A percentile compares a stretch with the other conserved stretches of the same genome.
These are phyloP conservation scores for Anolis sagrei DNA, from an alignment of 2,113 vertebrate species.

Conservation along the genomic window DNA sequence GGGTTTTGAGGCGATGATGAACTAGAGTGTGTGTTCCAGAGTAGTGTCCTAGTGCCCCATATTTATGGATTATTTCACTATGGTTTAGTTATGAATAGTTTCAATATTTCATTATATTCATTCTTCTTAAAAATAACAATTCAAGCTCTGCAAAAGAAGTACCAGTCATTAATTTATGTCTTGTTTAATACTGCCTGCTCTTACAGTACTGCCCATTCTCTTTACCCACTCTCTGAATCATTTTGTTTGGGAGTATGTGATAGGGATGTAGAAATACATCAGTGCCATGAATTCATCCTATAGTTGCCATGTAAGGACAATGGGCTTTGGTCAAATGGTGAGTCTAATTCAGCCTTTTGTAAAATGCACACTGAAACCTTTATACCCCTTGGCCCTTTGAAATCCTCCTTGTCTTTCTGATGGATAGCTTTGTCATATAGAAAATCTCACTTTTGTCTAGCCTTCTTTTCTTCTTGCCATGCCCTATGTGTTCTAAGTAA, in stretches of 20 bases:
- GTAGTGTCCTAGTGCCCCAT: too few species aligned
- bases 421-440: not conserved
- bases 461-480: not conserved
- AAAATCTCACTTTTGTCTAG: not conserved
- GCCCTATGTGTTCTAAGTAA: not conserved
- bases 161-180: not conserved
- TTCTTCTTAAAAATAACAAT: too few species aligned
- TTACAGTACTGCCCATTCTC: not conserved
- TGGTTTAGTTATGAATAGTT: too few species aligned
- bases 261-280: not conserved
- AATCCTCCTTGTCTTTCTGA: not conserved
- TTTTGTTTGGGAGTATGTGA: constrained; percentile 39
- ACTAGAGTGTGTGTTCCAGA: too few species aligned
- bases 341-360: not conserved
- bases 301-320: not conserved
- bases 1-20: too few species aligned
- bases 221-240: not conserved
- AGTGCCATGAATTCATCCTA: not conserved
- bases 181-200: not conserved
- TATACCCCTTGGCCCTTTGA: not conserved
- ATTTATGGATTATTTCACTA: too few species aligned
- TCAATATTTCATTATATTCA: not conserved
- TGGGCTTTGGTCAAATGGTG: not conserved
- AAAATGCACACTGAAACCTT: not conserved
- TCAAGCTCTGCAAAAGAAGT: not conserved